These are phyloP conservation scores for Arctia plantaginis DNA, from an alignment of 2,888 invertebrate genomes.

Conservation along the genomic window DNA sequence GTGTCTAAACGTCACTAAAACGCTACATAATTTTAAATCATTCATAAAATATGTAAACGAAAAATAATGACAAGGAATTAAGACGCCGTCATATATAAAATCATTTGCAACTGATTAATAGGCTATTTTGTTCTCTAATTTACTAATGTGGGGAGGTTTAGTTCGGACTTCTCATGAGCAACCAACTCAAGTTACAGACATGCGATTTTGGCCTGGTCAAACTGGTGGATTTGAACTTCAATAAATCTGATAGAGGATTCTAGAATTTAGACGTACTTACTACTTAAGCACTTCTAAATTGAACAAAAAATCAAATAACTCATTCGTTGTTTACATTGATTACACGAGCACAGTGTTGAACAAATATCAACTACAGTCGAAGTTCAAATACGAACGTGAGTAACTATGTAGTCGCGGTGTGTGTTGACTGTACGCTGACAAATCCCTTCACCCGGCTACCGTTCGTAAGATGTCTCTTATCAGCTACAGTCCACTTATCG, in stretches of 20 bases:
- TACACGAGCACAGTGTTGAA: neutral
- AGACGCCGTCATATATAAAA: conserved; percentile 39
- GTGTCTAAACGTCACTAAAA: conserved; percentile 28
- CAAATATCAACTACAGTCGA: conserved; percentile 5
- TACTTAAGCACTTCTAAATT: neutral
- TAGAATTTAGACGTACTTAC: neutral
- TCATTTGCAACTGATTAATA: conserved; percentile 41
- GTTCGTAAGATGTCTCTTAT: conserved; percentile 73
- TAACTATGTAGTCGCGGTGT: conserved; percentile 35
- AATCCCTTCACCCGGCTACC: conserved; percentile 81
- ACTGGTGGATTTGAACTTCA: neutral
- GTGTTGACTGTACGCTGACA: conserved; percentile 82
- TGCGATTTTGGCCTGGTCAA: neutral
- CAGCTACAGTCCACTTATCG: conserved; percentile 76
- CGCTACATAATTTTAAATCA: conserved; percentile 46
- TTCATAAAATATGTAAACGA: conserved; percentile 41
- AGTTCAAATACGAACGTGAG: conserved; percentile 28
- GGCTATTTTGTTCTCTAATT: conserved; percentile 38
- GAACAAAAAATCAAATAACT: neutral
- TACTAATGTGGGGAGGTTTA: conserved; percentile 22
- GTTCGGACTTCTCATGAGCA: neutral
- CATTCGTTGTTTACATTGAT: neutral
- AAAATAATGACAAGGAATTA: conserved; percentile 36
- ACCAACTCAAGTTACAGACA: neutral
- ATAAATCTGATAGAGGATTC: neutral